phyloP scores from a whole-genome alignment of 2,797 vertebrate species.

The Kryptolebias ocellatus region DNA sequence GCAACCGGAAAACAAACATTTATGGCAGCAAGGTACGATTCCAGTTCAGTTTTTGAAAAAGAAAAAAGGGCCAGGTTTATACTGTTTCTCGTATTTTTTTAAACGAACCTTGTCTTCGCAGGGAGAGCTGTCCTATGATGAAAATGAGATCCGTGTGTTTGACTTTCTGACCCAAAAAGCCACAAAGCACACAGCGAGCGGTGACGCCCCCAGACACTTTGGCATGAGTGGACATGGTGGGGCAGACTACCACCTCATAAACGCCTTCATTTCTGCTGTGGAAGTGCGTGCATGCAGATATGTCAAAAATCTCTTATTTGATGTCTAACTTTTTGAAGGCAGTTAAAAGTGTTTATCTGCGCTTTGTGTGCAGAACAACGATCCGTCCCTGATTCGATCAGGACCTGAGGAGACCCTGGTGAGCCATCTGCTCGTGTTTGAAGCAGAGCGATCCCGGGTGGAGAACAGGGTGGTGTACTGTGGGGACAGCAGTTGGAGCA shows the following conservation, averaged over 20 bases:
- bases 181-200: constrained; percentile 55
- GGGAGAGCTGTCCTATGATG: constrained; percentile 83
- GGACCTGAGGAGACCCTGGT: constrained; percentile 83
- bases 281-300: constrained; percentile 71
- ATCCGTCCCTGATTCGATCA: constrained; percentile 79
- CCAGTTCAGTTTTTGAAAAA: neutral
- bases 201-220: constrained; percentile 14
- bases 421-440: constrained; percentile 87
- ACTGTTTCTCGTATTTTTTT: neutral
- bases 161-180: constrained; percentile 81
- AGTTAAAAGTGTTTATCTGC: neutral
- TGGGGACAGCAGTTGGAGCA: constrained; percentile 15
- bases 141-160: constrained; percentile 75
- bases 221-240: constrained; percentile 71
- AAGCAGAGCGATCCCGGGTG: constrained; percentile 82
- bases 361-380: constrained; percentile 73
- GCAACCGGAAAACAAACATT: constrained; percentile 81
- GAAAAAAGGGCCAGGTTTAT: neutral
- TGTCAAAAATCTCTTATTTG: neutral
- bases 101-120: constrained; percentile 49
- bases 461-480: constrained; percentile 81
- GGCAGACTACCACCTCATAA: constrained; percentile 84
- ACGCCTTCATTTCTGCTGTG: constrained; percentile 84
- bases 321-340: neutral
- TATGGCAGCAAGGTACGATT: constrained; percentile 82